Conservation (phyloP, 1,140 invertebrate species). For the Saccostrea echinata region DNA sequence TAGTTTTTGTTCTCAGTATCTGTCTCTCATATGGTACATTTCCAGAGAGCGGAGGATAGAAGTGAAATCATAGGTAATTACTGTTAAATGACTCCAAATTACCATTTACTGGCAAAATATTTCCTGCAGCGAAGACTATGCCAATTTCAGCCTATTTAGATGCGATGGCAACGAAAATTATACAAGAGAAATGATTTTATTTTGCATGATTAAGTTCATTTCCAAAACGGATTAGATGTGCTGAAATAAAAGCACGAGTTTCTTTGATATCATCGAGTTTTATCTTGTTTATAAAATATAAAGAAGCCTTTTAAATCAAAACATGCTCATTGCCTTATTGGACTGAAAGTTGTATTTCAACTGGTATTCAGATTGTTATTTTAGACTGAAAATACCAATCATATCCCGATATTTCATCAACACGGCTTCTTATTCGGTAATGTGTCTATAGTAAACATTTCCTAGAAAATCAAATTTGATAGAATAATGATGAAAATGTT, state of each 20-base stretch:
- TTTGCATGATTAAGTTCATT: constrained; percentile 17
- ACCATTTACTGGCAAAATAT: constrained; percentile 23
- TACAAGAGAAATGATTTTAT: constrained; percentile 18
- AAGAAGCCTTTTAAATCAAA: too few species aligned
- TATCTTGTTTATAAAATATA: background rate
- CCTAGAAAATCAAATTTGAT: too few species aligned
- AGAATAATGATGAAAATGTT: too few species aligned
- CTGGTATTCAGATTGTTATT: too few species aligned
- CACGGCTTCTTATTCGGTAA: too few species aligned
- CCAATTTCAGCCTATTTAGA: constrained; percentile 7
- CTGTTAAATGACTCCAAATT: constrained; percentile 18
- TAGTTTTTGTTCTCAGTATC: too few species aligned
- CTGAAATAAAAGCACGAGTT: constrained; percentile 9
- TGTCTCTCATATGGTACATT: background rate
- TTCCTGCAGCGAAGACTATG: background rate
- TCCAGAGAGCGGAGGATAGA: background rate
- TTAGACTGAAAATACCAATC: too few species aligned
- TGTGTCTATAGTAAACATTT: too few species aligned
- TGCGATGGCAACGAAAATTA: constrained; percentile 11
- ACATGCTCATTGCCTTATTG: too few species aligned
- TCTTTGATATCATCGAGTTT: background rate
- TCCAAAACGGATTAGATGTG: constrained; percentile 16
- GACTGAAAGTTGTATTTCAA: too few species aligned
- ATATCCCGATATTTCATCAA: too few species aligned
- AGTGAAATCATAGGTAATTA: background rate